Percentiles rank a stretch among this genome's conserved stretches.
phyloP scores from a whole-genome alignment of 2,797 vertebrate species.

The Darevskia mixta region DNA sequence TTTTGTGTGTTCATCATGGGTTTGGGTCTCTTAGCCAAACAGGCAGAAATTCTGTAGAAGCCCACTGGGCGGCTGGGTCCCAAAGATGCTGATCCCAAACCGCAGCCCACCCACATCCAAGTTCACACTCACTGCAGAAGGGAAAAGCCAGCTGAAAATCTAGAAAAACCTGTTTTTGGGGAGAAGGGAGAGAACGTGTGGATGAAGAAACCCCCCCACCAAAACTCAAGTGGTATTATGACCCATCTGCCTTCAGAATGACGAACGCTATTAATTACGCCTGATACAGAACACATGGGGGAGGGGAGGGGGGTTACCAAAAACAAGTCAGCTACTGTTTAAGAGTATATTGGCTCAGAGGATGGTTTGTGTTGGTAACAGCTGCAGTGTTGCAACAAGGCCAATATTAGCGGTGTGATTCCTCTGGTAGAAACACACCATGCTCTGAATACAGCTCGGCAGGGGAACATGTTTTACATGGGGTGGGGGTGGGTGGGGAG shows the following conservation, averaged over 20 bases:
- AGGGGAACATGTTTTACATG: background rate
- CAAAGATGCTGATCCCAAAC: too few relatives aligned
- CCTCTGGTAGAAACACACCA: background rate
- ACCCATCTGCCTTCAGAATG: background rate
- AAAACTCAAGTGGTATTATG: background rate
- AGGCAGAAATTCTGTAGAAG: background rate
- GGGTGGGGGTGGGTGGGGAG: background rate
- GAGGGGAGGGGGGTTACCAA: background rate
- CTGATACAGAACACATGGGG: background rate
- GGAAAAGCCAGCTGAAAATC: background rate
- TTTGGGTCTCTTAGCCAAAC: background rate
- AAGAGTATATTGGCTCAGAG: background rate
- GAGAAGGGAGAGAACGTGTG: background rate
- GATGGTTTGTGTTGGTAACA: background rate
- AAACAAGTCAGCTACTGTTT: background rate
- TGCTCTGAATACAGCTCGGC: background rate
- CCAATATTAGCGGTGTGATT: background rate
- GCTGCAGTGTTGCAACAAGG: background rate
- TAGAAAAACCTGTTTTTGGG: background rate
- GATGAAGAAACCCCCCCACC: background rate
- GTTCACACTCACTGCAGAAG: background rate
- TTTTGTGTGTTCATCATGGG: background rate
- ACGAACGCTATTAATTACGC: background rate
- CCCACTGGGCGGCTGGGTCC: too few relatives aligned
- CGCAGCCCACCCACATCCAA: too few relatives aligned